phyloP scores from a whole-genome alignment of 2,113 vertebrate species.

The Lepisosteus oculatus region DNA sequence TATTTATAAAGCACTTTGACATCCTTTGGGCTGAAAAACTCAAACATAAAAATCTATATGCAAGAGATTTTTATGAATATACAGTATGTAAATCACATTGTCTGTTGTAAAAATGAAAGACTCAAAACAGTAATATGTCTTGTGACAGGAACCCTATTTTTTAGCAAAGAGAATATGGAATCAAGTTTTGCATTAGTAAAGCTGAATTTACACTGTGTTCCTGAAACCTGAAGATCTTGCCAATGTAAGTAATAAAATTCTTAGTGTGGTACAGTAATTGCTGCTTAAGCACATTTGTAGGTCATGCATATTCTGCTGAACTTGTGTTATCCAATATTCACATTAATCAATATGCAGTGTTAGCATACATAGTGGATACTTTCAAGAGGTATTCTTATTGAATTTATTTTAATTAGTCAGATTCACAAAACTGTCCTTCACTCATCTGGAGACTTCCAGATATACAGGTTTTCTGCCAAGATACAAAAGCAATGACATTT shows the following conservation, averaged over 20 bases:
- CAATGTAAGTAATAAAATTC: constrained; percentile 13
- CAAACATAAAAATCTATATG: no score
- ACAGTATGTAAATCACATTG: no score
- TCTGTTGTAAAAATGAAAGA: no score
- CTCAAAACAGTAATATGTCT: no score
- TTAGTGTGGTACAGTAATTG: constrained; percentile 14
- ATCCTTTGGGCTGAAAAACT: no score
- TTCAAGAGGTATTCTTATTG: constrained; percentile 8
- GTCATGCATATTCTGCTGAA: constrained; percentile 34
- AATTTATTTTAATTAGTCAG: constrained; percentile 32
- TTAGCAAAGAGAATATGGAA: no score
- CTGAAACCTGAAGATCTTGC: constrained; percentile 2
- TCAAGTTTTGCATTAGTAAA: background rate
- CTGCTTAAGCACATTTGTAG: constrained; percentile 33
- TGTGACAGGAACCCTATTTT: no score
- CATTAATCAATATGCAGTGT: constrained; percentile 31
- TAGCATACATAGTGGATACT: constrained; percentile 21
- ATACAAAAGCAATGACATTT: constrained; percentile 17
- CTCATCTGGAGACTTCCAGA: constrained; percentile 21
- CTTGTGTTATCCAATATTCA: constrained; percentile 34
- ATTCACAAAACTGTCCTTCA: constrained; percentile 31
- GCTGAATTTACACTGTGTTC: background rate
- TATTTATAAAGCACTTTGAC: no score
- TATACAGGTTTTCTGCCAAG: constrained; percentile 21
- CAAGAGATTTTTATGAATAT: no score